Conservation (phyloP, 2,888 invertebrate species). For the Beris chalybata region DNA sequence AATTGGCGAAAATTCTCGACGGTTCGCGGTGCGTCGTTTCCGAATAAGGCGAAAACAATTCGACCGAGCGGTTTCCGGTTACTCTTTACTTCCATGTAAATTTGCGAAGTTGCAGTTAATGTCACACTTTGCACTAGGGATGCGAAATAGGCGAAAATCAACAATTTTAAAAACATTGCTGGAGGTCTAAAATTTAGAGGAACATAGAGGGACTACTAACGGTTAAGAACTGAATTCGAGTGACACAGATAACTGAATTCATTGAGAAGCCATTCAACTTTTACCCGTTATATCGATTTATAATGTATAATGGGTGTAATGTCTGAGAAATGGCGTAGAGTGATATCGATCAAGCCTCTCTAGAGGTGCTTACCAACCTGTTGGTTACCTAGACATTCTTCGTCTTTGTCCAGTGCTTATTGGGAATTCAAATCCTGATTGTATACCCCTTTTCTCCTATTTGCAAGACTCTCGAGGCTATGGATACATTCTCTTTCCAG, state of each 20-base stretch:
- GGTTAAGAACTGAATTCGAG: background rate
- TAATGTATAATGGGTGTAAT: conserved; percentile 12
- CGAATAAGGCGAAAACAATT: conserved; percentile 87
- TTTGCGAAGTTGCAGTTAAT: conserved; percentile 75
- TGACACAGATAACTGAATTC: conserved; percentile 9
- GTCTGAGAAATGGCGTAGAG: background rate
- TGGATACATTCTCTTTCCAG: too few relatives aligned
- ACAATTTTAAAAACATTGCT: conserved; percentile 3
- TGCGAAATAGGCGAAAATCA: conserved; percentile 22
- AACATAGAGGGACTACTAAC: background rate
- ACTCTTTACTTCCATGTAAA: conserved; percentile 78
- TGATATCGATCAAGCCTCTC: too few relatives aligned
- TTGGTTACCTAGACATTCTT: too few relatives aligned
- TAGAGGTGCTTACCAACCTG: too few relatives aligned
- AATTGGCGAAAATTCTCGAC: conserved; percentile 85
- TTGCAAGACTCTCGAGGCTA: too few relatives aligned
- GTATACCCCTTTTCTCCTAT: too few relatives aligned
- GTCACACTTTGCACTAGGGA: conserved; percentile 59
- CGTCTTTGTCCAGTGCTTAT: too few relatives aligned
- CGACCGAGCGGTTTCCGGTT: conserved; percentile 73
- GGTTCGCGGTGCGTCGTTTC: conserved; percentile 81
- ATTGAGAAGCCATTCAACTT: background rate
- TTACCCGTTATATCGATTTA: conserved; percentile 8
- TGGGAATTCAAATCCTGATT: too few relatives aligned
- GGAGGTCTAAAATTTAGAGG: background rate